Conservation (phyloP, 1,140 invertebrate genomes). For the Ctenoplectra terminalis region DNA sequence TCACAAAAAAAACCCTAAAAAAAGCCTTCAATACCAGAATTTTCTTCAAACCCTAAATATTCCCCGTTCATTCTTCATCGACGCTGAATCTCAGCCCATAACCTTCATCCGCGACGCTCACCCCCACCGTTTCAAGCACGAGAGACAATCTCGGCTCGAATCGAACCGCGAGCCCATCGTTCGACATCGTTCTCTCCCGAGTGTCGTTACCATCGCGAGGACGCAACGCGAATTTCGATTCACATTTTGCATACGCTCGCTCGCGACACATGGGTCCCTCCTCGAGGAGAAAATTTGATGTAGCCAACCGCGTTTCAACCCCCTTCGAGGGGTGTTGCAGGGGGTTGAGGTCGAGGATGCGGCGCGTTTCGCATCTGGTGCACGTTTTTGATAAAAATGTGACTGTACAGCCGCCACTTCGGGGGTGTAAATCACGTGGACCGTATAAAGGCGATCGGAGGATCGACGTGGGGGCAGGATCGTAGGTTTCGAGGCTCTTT, state of each 20-base stretch:
- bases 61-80: slow-evolving; percentile 15
- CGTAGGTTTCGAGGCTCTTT: too few relatives aligned
- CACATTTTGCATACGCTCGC: slow-evolving; percentile 29
- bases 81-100: slow-evolving; percentile 16
- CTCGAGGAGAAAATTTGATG: slow-evolving; percentile 45
- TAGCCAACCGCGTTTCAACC: slow-evolving; percentile 7
- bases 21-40: background rate
- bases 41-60: background rate
- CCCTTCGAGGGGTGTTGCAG: background rate
- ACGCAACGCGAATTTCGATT: slow-evolving; percentile 46
- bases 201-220: slow-evolving; percentile 33
- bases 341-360: background rate
- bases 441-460: slow-evolving; percentile 12
- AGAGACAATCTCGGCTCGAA: slow-evolving; percentile 30
- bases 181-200: slow-evolving; percentile 31
- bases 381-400: slow-evolving; percentile 32
- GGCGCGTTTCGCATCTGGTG: slow-evolving; percentile 34
- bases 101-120: slow-evolving; percentile 1
- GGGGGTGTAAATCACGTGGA: slow-evolving; percentile 34
- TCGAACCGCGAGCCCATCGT: slow-evolving; percentile 24
- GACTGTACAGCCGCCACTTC: background rate
- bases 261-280: slow-evolving; percentile 37
- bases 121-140: background rate
- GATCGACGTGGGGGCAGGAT: background rate
- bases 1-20: too few relatives aligned